Percentiles rank a stretch among this genome's conserved stretches.
Conservation (phyloP, 53 echinoderm and acorn worm species). For the Antedon mediterranea region DNA sequence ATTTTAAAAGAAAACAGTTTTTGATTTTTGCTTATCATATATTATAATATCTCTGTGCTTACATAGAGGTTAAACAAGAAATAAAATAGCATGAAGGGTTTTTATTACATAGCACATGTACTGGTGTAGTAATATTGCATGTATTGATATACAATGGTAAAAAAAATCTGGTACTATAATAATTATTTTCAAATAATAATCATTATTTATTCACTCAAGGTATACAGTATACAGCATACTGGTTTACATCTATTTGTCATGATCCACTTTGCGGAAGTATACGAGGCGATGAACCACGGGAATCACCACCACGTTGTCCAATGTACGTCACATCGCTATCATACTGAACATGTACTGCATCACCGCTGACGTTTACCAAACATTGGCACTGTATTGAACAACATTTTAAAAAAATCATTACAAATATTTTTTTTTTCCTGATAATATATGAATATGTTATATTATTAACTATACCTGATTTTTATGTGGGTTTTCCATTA, state of each 20-base stretch:
- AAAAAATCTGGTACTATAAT: too few species aligned
- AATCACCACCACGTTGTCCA: neutral
- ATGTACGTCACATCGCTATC: slow-evolving; percentile 15
- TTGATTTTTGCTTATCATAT: too few species aligned
- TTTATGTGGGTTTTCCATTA: slow-evolving; percentile 74
- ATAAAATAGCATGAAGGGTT: too few species aligned
- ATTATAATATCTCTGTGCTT: too few species aligned
- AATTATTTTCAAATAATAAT: too few species aligned
- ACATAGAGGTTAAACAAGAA: too few species aligned
- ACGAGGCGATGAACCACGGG: neutral
- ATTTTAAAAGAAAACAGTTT: too few species aligned
- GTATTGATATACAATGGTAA: too few species aligned
- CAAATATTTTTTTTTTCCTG: neutral
- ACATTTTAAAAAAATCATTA: neutral
- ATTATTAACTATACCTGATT: slow-evolving; percentile 53
- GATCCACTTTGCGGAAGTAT: neutral
- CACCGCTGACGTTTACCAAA: slow-evolving; percentile 84
- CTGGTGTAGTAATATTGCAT: too few species aligned
- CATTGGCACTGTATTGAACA: slow-evolving; percentile 65
- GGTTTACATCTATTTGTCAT: neutral
- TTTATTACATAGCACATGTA: too few species aligned
- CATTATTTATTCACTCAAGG: too few species aligned
- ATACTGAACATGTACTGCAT: slow-evolving; percentile 73
- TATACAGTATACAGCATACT: neutral
- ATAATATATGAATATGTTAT: neutral